Evolutionary conservation across 2,888 invertebrate genomes (phyloP).

Genomic region (Heliconius cydno): DNA sequence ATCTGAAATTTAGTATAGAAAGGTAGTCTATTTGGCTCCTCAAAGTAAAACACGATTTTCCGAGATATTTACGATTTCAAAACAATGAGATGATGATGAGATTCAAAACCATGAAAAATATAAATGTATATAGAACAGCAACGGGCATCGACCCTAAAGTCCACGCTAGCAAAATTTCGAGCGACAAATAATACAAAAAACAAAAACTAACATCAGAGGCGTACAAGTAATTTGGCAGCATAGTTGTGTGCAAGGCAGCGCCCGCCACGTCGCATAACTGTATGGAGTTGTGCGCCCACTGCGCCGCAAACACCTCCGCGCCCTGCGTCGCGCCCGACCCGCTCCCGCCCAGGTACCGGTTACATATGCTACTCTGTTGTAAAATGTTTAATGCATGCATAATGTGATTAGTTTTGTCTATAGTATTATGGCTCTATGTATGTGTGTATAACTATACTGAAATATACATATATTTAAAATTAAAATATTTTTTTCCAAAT

Average conservation of each 20-base stretch:
- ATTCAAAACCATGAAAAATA: neutral
- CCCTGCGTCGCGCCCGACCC: slow-evolving; percentile 68
- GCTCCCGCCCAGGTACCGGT: slow-evolving; percentile 69
- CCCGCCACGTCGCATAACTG: slow-evolving; percentile 95
- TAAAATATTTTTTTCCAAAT: neutral
- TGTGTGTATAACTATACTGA: too few relatives aligned
- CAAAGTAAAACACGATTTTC: neutral
- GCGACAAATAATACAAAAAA: neutral
- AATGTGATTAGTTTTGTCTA: neutral
- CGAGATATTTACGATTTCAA: neutral
- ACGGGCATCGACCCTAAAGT: neutral
- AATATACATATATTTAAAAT: too few relatives aligned
- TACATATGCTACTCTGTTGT: slow-evolving; percentile 70
- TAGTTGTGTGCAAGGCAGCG: slow-evolving; percentile 87
- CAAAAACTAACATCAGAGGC: slow-evolving; percentile 85
- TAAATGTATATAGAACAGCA: neutral
- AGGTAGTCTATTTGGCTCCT: neutral
- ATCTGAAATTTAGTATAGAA: neutral
- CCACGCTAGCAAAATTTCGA: neutral
- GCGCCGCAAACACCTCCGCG: slow-evolving; percentile 77
- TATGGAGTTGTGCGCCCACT: slow-evolving; percentile 81
- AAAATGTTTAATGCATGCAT: slow-evolving; percentile 51
- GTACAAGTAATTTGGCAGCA: slow-evolving; percentile 90
- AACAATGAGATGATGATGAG: too few relatives aligned
- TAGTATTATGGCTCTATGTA: neutral